Conservation (phyloP, 2,113 vertebrate species). For the Apodemus sylvaticus region DNA sequence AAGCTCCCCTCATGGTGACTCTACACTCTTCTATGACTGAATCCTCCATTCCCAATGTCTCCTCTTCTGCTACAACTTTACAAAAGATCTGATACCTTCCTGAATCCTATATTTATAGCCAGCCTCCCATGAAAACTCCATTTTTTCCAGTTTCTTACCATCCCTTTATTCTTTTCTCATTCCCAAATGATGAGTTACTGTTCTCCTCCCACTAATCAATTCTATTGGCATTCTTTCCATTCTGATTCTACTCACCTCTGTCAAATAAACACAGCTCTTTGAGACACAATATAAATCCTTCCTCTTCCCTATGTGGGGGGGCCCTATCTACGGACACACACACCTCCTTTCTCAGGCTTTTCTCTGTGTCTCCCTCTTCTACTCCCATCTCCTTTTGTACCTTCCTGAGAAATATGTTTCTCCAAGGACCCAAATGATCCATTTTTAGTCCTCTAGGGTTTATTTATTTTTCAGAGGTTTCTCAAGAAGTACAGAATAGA, state of each 20-base stretch:
- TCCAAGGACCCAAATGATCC: neutral
- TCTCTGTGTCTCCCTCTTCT: neutral
- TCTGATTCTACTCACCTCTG: neutral
- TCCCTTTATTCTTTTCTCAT: neutral
- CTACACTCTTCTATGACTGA: too few species aligned
- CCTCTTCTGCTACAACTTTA: neutral
- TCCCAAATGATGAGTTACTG: neutral
- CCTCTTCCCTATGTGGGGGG: neutral
- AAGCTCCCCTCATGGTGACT: too few species aligned
- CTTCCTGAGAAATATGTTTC: neutral
- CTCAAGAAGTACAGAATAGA: neutral
- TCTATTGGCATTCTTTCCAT: neutral
- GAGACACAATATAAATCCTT: neutral
- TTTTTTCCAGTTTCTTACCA: neutral
- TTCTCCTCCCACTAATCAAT: neutral
- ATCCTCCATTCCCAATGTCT: too few species aligned
- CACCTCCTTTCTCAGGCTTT: neutral
- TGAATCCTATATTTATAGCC: neutral
- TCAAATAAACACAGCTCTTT: neutral
- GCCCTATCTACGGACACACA: neutral
- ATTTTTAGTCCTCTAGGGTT: neutral
- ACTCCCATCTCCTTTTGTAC: accelerated
- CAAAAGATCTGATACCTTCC: neutral
- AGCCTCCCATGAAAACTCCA: neutral
- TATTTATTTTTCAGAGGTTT: neutral